These are phyloP conservation scores for Synodontis membranacea DNA, from an alignment of 2,113 vertebrate species.

Conservation along the genomic window DNA sequence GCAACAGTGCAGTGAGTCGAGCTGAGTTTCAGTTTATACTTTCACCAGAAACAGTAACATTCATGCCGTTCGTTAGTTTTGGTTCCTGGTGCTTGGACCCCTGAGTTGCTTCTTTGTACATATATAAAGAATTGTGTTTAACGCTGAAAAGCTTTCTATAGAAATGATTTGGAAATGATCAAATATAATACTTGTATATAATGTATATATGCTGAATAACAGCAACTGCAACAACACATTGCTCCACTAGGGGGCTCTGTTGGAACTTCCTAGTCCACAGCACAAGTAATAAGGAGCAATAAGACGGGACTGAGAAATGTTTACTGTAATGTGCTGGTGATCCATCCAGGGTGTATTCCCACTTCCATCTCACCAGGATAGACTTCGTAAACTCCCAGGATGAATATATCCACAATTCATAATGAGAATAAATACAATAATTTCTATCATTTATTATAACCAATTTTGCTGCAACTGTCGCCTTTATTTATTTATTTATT, in stretches of 20 bases:
- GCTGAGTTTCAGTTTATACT: background rate
- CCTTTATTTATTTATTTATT: background rate
- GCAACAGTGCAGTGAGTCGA: conserved; percentile 92
- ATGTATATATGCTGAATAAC: too few species aligned
- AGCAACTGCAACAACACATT: background rate
- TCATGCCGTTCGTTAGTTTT: background rate
- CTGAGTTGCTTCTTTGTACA: background rate
- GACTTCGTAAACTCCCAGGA: background rate
- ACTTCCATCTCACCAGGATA: background rate
- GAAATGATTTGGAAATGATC: background rate
- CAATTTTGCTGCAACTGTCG: background rate
- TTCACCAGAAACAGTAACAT: background rate
- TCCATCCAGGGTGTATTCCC: background rate
- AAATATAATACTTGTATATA: too few species aligned
- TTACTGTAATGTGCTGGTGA: background rate
- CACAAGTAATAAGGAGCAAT: background rate
- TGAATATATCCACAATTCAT: background rate
- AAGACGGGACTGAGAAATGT: too few species aligned
- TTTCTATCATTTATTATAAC: background rate
- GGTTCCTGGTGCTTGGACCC: background rate
- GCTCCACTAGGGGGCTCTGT: conserved; percentile 22
- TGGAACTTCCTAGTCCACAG: background rate
- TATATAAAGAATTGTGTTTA: background rate
- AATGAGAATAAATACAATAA: background rate
- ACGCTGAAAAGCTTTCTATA: background rate